Base-by-base conservation (phyloP, 2,797 vertebrate genomes). In the Sylvia borin region DNA sequence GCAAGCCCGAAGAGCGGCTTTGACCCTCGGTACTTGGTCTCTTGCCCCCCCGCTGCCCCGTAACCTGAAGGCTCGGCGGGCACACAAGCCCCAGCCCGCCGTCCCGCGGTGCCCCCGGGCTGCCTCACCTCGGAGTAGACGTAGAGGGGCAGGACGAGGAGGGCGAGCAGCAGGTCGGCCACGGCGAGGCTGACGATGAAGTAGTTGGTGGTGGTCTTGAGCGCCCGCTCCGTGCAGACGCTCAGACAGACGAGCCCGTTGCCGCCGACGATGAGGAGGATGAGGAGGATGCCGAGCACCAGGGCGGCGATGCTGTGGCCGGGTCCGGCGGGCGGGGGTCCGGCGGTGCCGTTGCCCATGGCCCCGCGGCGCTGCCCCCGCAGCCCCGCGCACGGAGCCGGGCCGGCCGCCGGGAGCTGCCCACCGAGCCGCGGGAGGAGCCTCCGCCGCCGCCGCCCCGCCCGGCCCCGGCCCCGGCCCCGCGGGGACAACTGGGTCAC, bases 171-270 rank as follows among this genome's bases (percentile, higher is more conserved):
- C 31, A 99, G 98, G 89, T 99, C 99, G 7, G 99, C 98, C 40
- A 98, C 99, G 72, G 99, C 99, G 79, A 99, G 97, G 90, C 99
- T 99, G 94, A 99, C 98, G 92, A 99, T 98, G 98, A 99, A 99
- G 98, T 99, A 99, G 98, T 99, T 99, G 95, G 99, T 99, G 87
- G 99, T 99, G 91, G 99, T 99, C 97, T 99, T 99, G 92, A 99
- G 97, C 38, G 99, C 98, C 91, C 98, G 98, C 98, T 99, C 99
- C 7, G 98, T 98, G 96, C 98, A 98, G 77, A 99, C 99, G 92
- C 99, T 99, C 67, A 99, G 93, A 88, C 99, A 99, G 94, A 99
- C 99, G 17, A 99, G 98, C 95, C 99, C 90, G 96, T 99, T 99
- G 90, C 99, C 99, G 58, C 98, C 98, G 78, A 99, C 98, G 93